Conservation (phyloP, 1,140 invertebrate genomes). For the Scaptomyza hsui region DNA sequence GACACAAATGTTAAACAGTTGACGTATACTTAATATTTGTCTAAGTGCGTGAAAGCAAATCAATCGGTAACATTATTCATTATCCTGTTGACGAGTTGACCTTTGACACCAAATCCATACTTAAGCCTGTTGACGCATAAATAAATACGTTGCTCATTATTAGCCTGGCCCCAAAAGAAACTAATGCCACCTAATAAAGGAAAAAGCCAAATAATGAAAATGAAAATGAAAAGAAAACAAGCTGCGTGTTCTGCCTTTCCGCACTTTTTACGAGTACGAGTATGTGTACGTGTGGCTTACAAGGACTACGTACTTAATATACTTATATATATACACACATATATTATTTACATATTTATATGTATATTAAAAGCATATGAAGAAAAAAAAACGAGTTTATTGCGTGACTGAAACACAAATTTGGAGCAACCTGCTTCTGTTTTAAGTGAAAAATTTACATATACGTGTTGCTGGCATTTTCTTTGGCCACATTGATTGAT, state of each 20-base stretch:
- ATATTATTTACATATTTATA: conserved; percentile 40
- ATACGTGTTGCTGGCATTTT: conserved; percentile 21
- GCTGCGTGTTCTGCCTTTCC: conserved; percentile 46
- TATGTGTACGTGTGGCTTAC: background rate
- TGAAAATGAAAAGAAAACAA: conserved; percentile 21
- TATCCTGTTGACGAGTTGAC: conserved; percentile 10
- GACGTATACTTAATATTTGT: conserved; percentile 25
- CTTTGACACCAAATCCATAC: background rate
- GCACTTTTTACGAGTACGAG: conserved; percentile 37
- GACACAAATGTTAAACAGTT: conserved; percentile 9
- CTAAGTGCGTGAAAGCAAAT: conserved; percentile 27
- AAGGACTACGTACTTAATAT: conserved; percentile 1
- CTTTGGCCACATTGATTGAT: conserved; percentile 34
- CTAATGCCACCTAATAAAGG: conserved; percentile 59
- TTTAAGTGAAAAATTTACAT: conserved; percentile 36
- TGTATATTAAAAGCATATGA: conserved; percentile 64
- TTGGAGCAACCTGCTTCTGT: conserved; percentile 50
- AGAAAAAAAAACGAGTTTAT: conserved; percentile 63
- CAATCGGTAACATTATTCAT: conserved; percentile 34
- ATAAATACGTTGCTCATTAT: conserved; percentile 44
- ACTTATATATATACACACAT: background rate
- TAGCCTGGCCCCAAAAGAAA: conserved; percentile 51
- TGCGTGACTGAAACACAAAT: conserved; percentile 68
- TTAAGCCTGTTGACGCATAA: background rate
- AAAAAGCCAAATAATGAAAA: conserved; percentile 25